Evolutionary conservation across 2,113 vertebrate genomes (phyloP).

Genomic region (Oreochromis aureus): DNA sequence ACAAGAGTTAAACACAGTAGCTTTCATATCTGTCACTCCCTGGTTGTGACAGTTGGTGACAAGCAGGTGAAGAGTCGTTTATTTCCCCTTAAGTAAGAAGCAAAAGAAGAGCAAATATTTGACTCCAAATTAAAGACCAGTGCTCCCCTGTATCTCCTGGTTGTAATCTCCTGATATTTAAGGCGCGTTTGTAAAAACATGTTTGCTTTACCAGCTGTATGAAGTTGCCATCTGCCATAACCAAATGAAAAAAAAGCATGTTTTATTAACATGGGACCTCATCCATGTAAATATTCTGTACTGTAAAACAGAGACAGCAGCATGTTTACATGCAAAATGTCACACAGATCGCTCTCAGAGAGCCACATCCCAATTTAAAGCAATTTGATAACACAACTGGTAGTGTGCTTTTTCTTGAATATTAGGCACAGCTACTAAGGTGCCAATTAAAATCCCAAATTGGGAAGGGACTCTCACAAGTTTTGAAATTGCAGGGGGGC

Average conservation of each 20-base stretch:
- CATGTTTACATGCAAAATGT: neutral
- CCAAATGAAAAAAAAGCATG: neutral
- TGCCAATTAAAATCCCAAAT: constrained; percentile 7
- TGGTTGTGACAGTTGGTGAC: neutral
- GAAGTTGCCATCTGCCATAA: neutral
- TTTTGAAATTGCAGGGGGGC: neutral
- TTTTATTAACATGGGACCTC: neutral
- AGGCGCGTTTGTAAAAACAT: neutral
- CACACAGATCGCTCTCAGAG: neutral
- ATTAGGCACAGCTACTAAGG: neutral
- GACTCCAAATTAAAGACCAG: neutral
- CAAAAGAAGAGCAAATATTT: neutral
- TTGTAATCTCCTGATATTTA: neutral
- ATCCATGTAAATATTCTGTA: neutral
- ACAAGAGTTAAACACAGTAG: neutral
- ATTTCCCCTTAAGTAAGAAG: neutral
- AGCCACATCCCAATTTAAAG: neutral
- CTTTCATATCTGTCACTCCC: neutral
- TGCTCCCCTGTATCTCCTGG: neutral
- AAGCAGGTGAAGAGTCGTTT: neutral
- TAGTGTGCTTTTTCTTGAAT: neutral
- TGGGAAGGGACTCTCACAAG: neutral
- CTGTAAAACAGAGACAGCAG: neutral
- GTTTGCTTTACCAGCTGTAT: neutral
- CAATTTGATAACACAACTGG: neutral